Evolutionary conservation across 2,888 invertebrate species (phyloP).

Genomic region (Acanthosepion esculentum): DNA sequence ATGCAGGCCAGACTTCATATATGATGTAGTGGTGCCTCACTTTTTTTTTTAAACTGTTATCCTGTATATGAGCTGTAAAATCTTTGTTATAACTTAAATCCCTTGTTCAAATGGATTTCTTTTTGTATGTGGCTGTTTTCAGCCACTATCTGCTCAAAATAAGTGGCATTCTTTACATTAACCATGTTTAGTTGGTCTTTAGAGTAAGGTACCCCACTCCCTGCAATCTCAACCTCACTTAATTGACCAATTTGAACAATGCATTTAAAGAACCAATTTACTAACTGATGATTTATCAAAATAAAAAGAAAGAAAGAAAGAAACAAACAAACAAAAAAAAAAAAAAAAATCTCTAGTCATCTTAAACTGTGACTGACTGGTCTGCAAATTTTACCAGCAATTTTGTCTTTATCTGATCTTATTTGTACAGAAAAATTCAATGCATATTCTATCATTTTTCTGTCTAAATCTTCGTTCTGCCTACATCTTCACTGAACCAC

Average conservation of each 20-base stretch:
- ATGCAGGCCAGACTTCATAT: constrained; percentile 21
- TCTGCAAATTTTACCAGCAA: background rate
- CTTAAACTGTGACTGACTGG: constrained; percentile 7
- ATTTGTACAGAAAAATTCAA: background rate
- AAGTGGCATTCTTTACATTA: background rate
- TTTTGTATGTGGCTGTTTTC: background rate
- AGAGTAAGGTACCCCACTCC: background rate
- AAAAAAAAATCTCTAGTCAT: background rate
- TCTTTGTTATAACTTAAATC: constrained; percentile 21
- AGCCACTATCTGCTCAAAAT: constrained; percentile 16
- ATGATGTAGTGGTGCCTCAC: background rate
- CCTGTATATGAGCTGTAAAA: constrained; percentile 9
- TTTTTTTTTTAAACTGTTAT: background rate
- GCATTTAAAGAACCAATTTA: constrained; percentile 33
- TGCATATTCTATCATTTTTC: background rate
- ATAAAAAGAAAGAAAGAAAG: background rate
- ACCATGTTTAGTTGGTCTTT: background rate
- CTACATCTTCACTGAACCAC: background rate
- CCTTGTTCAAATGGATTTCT: background rate
- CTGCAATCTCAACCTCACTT: background rate
- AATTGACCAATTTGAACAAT: background rate
- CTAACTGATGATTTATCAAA: background rate
- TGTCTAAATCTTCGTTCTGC: background rate
- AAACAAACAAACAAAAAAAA: too few species aligned
- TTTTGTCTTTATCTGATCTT: background rate